Conservation (phyloP, 2,113 vertebrate genomes). For the Pluvialis apricaria region DNA sequence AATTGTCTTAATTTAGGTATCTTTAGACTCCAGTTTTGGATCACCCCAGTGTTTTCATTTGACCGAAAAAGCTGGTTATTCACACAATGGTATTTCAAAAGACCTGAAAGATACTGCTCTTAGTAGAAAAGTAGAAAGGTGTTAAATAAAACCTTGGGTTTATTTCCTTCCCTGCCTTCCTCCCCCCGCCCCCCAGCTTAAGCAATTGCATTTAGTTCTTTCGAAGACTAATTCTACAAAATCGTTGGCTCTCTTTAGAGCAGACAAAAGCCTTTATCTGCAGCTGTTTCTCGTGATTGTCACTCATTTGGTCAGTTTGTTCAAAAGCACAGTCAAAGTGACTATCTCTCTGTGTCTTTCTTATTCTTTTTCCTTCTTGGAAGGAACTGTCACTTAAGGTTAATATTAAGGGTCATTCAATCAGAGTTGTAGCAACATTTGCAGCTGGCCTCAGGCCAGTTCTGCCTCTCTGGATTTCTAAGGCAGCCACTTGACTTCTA, state of each 20-base stretch:
- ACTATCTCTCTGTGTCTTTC: not conserved
- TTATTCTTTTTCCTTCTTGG: not conserved
- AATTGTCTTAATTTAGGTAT: not conserved
- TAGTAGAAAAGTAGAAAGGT: not conserved
- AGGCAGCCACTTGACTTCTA: not conserved
- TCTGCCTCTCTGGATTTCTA: constrained; percentile 37
- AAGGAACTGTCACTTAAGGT: constrained; percentile 38
- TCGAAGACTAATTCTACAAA: not conserved
- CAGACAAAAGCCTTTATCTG: not conserved
- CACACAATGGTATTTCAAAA: not conserved
- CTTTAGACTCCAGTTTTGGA: not conserved
- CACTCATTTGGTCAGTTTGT: not conserved
- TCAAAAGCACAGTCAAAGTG: constrained; percentile 4
- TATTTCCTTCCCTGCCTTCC: rapidly evolving
- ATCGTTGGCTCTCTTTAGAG: not conserved
- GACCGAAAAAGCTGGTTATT: not conserved
- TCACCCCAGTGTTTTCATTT: not conserved
- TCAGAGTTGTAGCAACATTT: not conserved
- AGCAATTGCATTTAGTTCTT: not conserved
- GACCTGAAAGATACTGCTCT: not conserved
- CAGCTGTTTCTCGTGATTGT: not conserved
- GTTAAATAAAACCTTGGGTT: not conserved
- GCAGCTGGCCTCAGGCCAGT: constrained; percentile 20
- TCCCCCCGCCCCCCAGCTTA: not conserved
- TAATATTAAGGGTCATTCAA: constrained; percentile 26